Percentiles rank a stretch among this genome's conserved stretches.
These are phyloP conservation scores for Takifugu flavidus DNA, from an alignment of 2,113 vertebrate genomes.

Conservation along the genomic window DNA sequence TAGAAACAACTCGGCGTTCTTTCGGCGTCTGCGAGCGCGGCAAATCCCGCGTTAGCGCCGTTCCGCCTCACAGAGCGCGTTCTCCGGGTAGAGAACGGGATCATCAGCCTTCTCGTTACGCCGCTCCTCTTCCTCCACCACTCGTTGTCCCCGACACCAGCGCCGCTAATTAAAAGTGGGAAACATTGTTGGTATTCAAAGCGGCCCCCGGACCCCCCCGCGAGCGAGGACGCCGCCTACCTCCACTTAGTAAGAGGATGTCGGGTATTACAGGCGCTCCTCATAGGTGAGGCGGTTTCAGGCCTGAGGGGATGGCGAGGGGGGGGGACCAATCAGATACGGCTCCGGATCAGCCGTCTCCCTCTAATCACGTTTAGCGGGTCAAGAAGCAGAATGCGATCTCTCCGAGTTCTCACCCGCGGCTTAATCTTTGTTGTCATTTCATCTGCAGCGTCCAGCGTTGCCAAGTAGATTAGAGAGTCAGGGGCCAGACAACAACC, in stretches of 20 bases:
- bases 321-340: slow-evolving; percentile 1
- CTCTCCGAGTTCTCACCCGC: slow-evolving; percentile 31
- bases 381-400: slow-evolving; percentile 47
- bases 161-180: slow-evolving; percentile 68
- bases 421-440: slow-evolving; percentile 65
- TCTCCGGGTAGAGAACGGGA: slow-evolving; percentile 33
- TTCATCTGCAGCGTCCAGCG: slow-evolving; percentile 50
- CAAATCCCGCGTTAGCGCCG: slow-evolving; percentile 9
- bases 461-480: slow-evolving; percentile 58
- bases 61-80: slow-evolving; percentile 17
- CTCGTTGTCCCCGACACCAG: slow-evolving; percentile 64
- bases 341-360: slow-evolving; percentile 19
- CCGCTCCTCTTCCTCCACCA: slow-evolving; percentile 48
- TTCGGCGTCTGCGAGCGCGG: slow-evolving; percentile 18
- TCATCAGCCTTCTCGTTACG: slow-evolving; percentile 64
- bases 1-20: neutral
- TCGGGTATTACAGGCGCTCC: slow-evolving; percentile 31
- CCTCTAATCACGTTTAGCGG: slow-evolving; percentile 54
- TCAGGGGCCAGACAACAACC: slow-evolving; percentile 40
- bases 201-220: slow-evolving; percentile 15
- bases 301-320: neutral
- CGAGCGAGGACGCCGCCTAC: slow-evolving; percentile 24
- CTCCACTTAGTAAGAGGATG: slow-evolving; percentile 49
- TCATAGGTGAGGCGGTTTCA: slow-evolving; percentile 42
- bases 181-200: slow-evolving; percentile 56